These are phyloP conservation scores for Philereme vetulata DNA, from an alignment of 2,888 invertebrate species.

Conservation along the genomic window DNA sequence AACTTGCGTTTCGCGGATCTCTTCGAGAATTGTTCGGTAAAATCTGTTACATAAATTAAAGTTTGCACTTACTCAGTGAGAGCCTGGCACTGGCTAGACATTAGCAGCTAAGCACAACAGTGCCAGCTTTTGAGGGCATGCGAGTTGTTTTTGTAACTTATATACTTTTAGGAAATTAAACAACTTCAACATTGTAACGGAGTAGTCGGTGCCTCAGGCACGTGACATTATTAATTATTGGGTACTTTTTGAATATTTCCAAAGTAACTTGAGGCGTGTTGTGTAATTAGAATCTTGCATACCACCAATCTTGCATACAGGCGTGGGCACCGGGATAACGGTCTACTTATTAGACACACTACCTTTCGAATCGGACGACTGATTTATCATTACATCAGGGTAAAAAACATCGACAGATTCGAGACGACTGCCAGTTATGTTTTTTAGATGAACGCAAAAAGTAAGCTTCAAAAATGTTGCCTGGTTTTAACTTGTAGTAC, in stretches of 20 bases:
- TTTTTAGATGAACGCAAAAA: conserved; percentile 39
- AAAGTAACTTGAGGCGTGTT: conserved; percentile 54
- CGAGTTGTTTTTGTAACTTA: conserved; percentile 31
- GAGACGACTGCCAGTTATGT: conserved; percentile 48
- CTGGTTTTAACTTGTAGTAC: conserved; percentile 2
- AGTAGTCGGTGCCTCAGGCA: conserved; percentile 28
- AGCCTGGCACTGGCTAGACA: conserved; percentile 4
- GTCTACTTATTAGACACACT: conserved; percentile 62
- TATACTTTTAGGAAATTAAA: conserved; percentile 34
- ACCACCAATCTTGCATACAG: conserved; percentile 53
- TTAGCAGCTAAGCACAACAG: not conserved
- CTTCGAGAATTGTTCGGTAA: too few relatives aligned
- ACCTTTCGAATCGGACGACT: conserved; percentile 52
- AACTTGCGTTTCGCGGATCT: conserved; percentile 25
- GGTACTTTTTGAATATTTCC: conserved; percentile 49
- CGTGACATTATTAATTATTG: conserved; percentile 47
- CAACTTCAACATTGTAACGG: conserved; percentile 36
- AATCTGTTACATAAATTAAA: not conserved
- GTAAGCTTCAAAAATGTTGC: conserved; percentile 27
- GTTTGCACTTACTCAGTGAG: not conserved
- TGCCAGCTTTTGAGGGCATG: conserved; percentile 21
- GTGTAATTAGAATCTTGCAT: conserved; percentile 63
- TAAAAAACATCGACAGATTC: conserved; percentile 47
- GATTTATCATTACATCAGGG: conserved; percentile 55
- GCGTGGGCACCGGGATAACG: conserved; percentile 65